phyloP scores from a whole-genome alignment of 2,888 invertebrate species.

The Sinotaia quadrata region DNA sequence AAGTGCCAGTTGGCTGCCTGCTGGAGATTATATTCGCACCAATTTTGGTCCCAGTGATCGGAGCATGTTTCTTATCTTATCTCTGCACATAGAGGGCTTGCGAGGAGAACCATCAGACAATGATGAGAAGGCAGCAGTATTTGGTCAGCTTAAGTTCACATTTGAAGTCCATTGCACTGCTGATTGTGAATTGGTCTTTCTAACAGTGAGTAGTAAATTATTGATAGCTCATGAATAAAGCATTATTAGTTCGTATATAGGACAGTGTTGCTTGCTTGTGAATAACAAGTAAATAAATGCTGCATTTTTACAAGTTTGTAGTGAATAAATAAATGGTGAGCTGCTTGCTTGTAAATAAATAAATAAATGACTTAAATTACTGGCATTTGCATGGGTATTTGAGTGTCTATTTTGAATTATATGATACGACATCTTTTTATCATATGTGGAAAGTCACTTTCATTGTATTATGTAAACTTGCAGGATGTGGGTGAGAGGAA shows the following conservation, averaged over 20 bases:
- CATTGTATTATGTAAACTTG: conserved; percentile 34
- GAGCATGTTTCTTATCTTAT: conserved; percentile 74
- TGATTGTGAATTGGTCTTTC: conserved; percentile 75
- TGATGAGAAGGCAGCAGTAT: conserved; percentile 70
- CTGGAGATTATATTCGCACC: conserved; percentile 74
- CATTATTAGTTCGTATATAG: too few species aligned
- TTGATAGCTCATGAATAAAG: too few species aligned
- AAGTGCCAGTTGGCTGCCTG: conserved; percentile 74
- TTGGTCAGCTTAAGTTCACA: conserved; percentile 74
- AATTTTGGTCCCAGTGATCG: conserved; percentile 73
- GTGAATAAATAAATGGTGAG: too few species aligned
- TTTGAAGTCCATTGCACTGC: conserved; percentile 75
- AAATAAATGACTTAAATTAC: too few species aligned
- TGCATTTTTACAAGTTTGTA: too few species aligned
- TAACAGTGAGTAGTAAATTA: conserved; percentile 74
- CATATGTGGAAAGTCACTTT: too few species aligned
- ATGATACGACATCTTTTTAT: too few species aligned
- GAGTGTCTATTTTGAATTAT: too few species aligned
- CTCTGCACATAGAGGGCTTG: conserved; percentile 74
- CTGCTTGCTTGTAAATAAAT: too few species aligned
- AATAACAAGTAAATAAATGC: too few species aligned
- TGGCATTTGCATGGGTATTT: too few species aligned
- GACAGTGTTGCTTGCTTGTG: too few species aligned
- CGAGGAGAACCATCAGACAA: conserved; percentile 68
- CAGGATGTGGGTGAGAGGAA: conserved; percentile 72